phyloP scores from a whole-genome alignment of 2,888 invertebrate species.

The Beris chalybata region DNA sequence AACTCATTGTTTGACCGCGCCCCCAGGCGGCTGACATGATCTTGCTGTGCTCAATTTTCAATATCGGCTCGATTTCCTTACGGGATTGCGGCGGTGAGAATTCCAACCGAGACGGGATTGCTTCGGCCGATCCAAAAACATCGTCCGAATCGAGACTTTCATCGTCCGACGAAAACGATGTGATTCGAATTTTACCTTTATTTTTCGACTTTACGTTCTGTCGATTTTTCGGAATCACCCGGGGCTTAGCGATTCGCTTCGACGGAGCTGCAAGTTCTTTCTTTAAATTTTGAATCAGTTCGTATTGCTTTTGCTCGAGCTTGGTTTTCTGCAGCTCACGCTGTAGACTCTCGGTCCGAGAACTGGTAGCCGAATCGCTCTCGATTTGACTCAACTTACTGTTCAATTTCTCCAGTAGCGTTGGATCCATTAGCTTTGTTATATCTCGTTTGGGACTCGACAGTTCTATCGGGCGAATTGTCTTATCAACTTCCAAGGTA shows the following conservation, averaged over 20 bases:
- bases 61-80: conserved; percentile 73
- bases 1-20: conserved; percentile 73
- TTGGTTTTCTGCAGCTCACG: conserved; percentile 60
- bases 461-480: conserved; percentile 61
- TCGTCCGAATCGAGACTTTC: conserved; percentile 77
- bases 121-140: conserved; percentile 75
- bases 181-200: conserved; percentile 71
- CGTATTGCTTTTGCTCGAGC: conserved; percentile 61
- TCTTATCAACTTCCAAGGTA: conserved; percentile 71
- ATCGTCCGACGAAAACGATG: conserved; percentile 75
- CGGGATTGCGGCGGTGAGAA: conserved; percentile 76
- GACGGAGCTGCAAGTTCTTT: conserved; percentile 62
- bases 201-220: conserved; percentile 64
- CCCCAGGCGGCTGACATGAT: conserved; percentile 69
- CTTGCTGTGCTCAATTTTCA: conserved; percentile 72
- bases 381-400: conserved; percentile 75
- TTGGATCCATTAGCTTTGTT: conserved; percentile 69
- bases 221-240: conserved; percentile 64
- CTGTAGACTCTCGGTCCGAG: conserved; percentile 69
- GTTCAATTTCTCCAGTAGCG: conserved; percentile 68
- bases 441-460: conserved; percentile 74
- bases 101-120: conserved; percentile 70
- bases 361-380: conserved; percentile 75
- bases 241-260: conserved; percentile 65
- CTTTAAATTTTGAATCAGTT: conserved; percentile 61